Base-by-base conservation (phyloP, 2,888 invertebrate genomes). In the Uloborus plumipes region DNA sequence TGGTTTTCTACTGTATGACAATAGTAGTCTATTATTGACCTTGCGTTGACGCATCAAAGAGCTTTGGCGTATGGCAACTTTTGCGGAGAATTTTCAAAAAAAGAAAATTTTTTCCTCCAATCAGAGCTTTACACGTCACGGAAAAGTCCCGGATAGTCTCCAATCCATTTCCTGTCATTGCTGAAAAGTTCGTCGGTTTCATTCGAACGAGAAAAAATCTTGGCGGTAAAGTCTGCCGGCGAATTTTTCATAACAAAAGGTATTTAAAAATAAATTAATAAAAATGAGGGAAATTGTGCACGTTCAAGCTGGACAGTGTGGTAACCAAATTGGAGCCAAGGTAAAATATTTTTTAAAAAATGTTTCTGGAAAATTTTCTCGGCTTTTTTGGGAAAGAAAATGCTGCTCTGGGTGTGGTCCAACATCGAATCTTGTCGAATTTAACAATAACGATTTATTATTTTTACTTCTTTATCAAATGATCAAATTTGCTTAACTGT, bases 281-380 rank as follows among this genome's bases (percentile, higher is more conserved):
- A 61, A 85, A 79, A 86, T 86, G 86, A 80, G 86, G 53, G 91
- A 91, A 88, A 91, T 91, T 84, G 90, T 91, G 55, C 90, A 91
- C 86, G 87, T 91, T 61, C 91, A 91, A 87, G 90, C 90, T 79
- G 91, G 91, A 64, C 91, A 91, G 86, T 91, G 91, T 86, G 91
- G 91, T 71, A 91, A 91, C 87, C 91, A 91, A 86, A 91, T 91
- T 84, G 90, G 91, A 73, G 89, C 90, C 67, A 91, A 90, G 88
- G 90, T 90, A 86, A 86, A 20, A 22, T 39, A n/a, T 20, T 39
- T 31, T 31, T 31, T 31, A 31, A 31, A 31, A 31, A 31, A 31
- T 31, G 31, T 31, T 31, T 31, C 7, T 4, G 2, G 31, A 31
- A 31, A 31, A 31, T n/a, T n/a, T n/a, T 2, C 31, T 31, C 2